Evolutionary conservation across 2,888 invertebrate species (phyloP).

Genomic region (Bruchidius siliquastri): DNA sequence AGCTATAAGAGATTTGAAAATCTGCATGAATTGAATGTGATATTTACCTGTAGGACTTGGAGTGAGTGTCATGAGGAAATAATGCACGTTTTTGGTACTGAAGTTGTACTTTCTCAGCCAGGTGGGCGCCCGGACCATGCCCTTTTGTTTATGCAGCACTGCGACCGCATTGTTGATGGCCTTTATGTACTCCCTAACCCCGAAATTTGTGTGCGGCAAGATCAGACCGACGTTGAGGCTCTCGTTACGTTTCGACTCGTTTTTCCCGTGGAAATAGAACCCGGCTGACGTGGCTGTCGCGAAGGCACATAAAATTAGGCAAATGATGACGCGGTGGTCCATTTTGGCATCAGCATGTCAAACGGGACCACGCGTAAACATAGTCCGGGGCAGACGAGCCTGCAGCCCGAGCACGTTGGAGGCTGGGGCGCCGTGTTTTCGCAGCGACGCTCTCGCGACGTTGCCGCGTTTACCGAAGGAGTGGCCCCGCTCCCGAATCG

Average conservation of each 20-base stretch:
- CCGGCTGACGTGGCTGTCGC: neutral
- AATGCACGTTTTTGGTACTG: slow-evolving; percentile 58
- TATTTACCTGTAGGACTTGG: slow-evolving; percentile 68
- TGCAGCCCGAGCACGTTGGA: neutral
- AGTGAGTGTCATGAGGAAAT: slow-evolving; percentile 64
- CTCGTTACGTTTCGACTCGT: slow-evolving; percentile 16
- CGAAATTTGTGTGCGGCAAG: slow-evolving; percentile 59
- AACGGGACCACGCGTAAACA: neutral
- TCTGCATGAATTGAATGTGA: neutral
- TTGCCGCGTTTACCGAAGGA: neutral
- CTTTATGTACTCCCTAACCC: slow-evolving; percentile 61
- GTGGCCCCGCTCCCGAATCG: neutral
- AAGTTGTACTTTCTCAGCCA: slow-evolving; percentile 64
- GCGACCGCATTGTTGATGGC: slow-evolving; percentile 61
- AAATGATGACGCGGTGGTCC: neutral
- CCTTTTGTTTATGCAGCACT: slow-evolving; percentile 55
- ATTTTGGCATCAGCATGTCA: neutral
- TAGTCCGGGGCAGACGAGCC: neutral
- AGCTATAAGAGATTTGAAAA: too few species aligned
- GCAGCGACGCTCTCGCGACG: neutral
- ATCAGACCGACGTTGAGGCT: slow-evolving; percentile 56
- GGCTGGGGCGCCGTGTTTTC: neutral
- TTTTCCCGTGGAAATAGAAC: slow-evolving; percentile 12
- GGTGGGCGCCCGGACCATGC: slow-evolving; percentile 51
- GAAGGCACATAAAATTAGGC: slow-evolving; percentile 30